Evolutionary conservation across 1,140 invertebrate genomes (phyloP), one percentile per base, ranked within the genome.

Genomic region (Pristionchus pacificus): DNA sequence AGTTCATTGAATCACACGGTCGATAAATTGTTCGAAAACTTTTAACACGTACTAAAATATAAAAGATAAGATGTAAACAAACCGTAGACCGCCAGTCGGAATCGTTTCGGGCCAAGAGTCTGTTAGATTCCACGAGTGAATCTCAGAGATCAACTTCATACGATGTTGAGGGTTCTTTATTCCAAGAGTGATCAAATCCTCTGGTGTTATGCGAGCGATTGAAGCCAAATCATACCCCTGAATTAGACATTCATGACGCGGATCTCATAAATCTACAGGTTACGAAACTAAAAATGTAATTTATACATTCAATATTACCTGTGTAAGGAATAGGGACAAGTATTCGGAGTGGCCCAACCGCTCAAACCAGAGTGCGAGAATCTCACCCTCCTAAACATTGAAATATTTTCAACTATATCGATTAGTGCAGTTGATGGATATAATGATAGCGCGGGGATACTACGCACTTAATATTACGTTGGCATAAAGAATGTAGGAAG

Each of bases 131-230:
- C 98, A 88, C 82, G 92, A 91, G 61, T 91, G 93, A 80, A 98
- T 96, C 87, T 98, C 94, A 62, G 92, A 89, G 87, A 97, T 98
- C 75, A 99, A 88, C 78, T 91, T 89, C 82, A 97, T 96, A 72
- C 96, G 88, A 85, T 98, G 94, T 84, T 93, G 91, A 33, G 97
- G 96, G 86, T 98, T 96, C 80, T 95, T 97, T 77, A 98, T 96
- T 78, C 90, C 90, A 79, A 91, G 89, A n/a, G 89, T 89, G 28
- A 89, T 89, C 65, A 90, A 83, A 85, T 90, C 90, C 86, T 98
- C 95, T 0, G 96, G 95, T 25, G 96, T 98, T 93, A 98, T 97
- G 71, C 93, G 88, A 29, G 93, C 71, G 68, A 98, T 95, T 0
- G 95, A 98, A 27, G 93, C 90, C 87, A 99, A 90, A 87, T 98